Evolutionary conservation across 2,113 vertebrate species (phyloP).

Genomic region (Meriones unguiculatus): DNA sequence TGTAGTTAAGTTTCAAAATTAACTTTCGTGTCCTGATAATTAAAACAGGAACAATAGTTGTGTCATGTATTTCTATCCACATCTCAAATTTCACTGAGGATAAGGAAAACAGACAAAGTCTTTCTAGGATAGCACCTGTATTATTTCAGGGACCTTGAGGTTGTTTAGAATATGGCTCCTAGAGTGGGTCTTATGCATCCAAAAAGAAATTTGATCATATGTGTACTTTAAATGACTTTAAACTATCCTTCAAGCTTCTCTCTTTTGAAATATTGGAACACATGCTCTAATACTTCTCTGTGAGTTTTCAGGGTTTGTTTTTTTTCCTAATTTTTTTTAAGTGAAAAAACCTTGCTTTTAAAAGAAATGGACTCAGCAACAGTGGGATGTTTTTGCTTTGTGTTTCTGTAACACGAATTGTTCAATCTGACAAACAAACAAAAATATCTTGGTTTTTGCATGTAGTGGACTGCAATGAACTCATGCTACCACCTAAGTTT

Average conservation of each 20-base stretch:
- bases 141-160: no score
- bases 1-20: neutral
- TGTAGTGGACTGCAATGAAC: neutral
- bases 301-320: neutral
- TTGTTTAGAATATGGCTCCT: neutral
- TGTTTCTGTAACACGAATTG: neutral
- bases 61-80: neutral
- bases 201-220: neutral
- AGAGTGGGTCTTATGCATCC: neutral
- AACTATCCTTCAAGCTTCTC: neutral
- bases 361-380: neutral
- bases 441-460: neutral
- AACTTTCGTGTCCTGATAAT: neutral
- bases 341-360: neutral
- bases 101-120: neutral
- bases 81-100: neutral
- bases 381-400: neutral
- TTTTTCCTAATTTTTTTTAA: neutral
- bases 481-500: neutral
- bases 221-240: neutral
- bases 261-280: neutral
- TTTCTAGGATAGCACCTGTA: neutral
- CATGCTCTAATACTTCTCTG: neutral
- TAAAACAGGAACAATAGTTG: neutral
- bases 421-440: neutral